Percentiles rank a stretch among this genome's conserved stretches.
These are phyloP conservation scores for Mythimna vitellina DNA, from an alignment of 2,888 invertebrate genomes.

Conservation along the genomic window DNA sequence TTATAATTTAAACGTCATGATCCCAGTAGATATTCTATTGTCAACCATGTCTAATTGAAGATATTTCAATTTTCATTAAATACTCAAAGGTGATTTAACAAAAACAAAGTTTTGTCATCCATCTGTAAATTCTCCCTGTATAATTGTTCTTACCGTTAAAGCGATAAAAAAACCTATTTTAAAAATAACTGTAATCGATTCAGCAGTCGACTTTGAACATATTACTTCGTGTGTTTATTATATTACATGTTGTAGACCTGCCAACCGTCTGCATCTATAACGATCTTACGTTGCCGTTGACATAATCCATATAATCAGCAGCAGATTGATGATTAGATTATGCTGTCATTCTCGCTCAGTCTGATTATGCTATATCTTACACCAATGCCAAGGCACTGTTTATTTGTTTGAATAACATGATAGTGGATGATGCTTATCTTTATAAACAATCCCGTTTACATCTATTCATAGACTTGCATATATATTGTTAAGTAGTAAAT, in stretches of 20 bases:
- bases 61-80: too few species aligned
- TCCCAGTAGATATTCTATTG: too few species aligned
- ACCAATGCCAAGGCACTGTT: background rate
- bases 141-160: too few species aligned
- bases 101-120: too few species aligned
- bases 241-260: background rate
- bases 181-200: too few species aligned
- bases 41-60: too few species aligned
- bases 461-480: background rate
- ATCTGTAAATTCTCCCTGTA: too few species aligned
- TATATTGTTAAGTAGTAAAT: conserved; percentile 4
- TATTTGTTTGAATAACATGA: conserved; percentile 5
- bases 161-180: too few species aligned
- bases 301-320: background rate
- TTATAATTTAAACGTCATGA: too few species aligned
- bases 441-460: conserved; percentile 1
- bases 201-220: too few species aligned
- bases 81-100: too few species aligned
- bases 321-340: conserved; percentile 19
- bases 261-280: background rate
- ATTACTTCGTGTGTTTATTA: too few species aligned
- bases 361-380: conserved; percentile 1
- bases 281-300: background rate
- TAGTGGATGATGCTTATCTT: conserved; percentile 12
- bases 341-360: conserved; percentile 2